Percentiles rank a stretch among this genome's conserved stretches.
These are phyloP conservation scores for Apeira syringaria DNA, from an alignment of 2,888 invertebrate genomes.

Conservation along the genomic window DNA sequence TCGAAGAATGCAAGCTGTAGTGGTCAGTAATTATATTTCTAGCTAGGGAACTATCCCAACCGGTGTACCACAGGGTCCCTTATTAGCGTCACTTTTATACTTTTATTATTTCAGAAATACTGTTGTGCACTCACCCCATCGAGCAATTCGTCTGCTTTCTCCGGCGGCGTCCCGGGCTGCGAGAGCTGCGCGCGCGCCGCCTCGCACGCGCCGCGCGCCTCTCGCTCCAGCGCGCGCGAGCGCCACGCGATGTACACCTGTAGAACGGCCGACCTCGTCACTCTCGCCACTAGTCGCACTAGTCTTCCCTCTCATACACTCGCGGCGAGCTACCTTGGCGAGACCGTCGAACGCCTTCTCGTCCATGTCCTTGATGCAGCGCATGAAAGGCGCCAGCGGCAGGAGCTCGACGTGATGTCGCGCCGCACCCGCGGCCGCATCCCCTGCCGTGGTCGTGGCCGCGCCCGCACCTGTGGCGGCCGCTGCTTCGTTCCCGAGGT, in stretches of 20 bases:
- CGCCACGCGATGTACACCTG: conserved; percentile 90
- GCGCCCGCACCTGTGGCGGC: conserved; percentile 36
- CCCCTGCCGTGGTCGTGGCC: conserved; percentile 59
- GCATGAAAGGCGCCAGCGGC: conserved; percentile 95
- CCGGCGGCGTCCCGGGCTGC: conserved; percentile 22
- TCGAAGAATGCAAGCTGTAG: too few relatives aligned
- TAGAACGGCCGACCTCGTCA: too few relatives aligned
- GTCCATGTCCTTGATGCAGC: conserved; percentile 95
- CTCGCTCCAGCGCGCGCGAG: conserved; percentile 94
- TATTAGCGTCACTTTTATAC: too few relatives aligned
- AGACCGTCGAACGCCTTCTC: conserved; percentile 91
- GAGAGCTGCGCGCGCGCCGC: conserved; percentile 84
- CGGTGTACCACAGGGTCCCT: too few relatives aligned
- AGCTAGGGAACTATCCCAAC: too few relatives aligned
- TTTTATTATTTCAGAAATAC: too few relatives aligned
- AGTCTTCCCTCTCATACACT: too few relatives aligned
- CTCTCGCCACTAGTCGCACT: too few relatives aligned
- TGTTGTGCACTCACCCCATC: conserved; percentile 38
- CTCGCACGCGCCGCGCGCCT: conserved; percentile 91
- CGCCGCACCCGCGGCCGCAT: conserved; percentile 83
- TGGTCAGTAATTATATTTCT: too few relatives aligned
- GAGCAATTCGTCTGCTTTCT: conserved; percentile 42
- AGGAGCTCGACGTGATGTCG: conserved; percentile 93
- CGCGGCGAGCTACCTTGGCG: conserved; percentile 85
- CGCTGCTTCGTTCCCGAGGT: conserved; percentile 88